Evolutionary conservation across 2,113 vertebrate species (phyloP).

Genomic region (Progne subis): DNA sequence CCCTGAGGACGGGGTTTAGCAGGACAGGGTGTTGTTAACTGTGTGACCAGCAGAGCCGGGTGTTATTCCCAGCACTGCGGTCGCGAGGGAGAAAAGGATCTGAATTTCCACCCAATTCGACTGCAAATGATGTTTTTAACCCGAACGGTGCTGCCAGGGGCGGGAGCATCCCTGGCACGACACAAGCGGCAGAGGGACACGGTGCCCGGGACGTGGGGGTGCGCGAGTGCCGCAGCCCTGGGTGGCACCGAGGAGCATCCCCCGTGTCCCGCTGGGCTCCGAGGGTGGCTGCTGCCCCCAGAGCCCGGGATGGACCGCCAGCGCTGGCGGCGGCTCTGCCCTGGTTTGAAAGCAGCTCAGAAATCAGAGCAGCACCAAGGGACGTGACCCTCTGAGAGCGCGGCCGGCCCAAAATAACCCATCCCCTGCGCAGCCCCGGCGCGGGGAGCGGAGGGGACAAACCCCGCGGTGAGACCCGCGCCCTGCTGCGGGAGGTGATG

Average conservation of each 20-base stretch:
- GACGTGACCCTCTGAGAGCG: neutral
- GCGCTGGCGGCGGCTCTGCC: neutral
- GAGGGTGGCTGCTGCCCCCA: neutral
- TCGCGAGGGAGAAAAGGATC: neutral
- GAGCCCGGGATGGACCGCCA: rapidly evolving
- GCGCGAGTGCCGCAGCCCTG: neutral
- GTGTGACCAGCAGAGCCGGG: rapidly evolving
- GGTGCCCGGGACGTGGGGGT: rapidly evolving
- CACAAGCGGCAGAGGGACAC: rapidly evolving
- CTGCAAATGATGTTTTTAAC: neutral
- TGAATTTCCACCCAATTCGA: neutral
- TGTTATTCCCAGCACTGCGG: neutral
- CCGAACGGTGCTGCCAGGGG: rapidly evolving
- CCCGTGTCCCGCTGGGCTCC: rapidly evolving
- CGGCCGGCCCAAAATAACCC: neutral
- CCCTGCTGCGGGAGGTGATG: neutral
- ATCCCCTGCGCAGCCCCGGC: neutral
- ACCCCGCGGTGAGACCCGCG: neutral
- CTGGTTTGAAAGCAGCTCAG: neutral
- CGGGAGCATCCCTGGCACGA: neutral
- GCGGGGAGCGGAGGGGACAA: neutral
- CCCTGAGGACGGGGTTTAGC: too few species aligned
- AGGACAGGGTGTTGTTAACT: too few species aligned
- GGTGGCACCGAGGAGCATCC: rapidly evolving
- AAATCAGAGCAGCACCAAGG: neutral